Evolutionary conservation across 2,888 invertebrate species (phyloP).

Genomic region (Mayetiola destructor): DNA sequence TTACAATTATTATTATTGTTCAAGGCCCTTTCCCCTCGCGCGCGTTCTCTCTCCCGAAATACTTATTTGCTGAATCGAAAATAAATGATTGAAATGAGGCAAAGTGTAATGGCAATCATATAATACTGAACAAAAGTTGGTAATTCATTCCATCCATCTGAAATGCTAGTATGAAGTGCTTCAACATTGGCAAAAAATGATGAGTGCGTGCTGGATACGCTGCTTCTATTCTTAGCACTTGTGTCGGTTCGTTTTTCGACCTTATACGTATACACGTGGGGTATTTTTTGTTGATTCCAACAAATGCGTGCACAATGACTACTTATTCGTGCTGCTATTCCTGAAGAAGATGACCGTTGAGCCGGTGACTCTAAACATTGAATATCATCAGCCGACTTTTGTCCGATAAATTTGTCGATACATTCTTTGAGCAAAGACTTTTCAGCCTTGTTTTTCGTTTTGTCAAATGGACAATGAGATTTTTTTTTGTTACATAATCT

Average conservation of each 20-base stretch:
- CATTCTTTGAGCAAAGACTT: background rate
- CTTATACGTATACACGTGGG: background rate
- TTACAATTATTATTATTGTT: too few relatives aligned
- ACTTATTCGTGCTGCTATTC: background rate
- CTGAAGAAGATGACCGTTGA: background rate
- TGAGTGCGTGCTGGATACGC: background rate
- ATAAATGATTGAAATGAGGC: background rate
- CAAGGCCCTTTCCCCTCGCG: too few relatives aligned
- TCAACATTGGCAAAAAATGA: background rate
- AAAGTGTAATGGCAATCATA: background rate
- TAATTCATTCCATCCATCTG: background rate
- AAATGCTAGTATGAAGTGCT: background rate
- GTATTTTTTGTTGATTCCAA: slow-evolving; percentile 8
- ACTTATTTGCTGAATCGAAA: background rate
- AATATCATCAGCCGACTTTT: background rate
- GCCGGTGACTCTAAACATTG: background rate
- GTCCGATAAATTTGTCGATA: background rate
- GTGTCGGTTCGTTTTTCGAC: background rate
- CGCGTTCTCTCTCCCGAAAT: too few relatives aligned
- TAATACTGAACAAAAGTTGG: background rate
- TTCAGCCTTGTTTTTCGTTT: background rate
- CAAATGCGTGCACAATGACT: background rate
- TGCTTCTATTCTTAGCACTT: background rate
- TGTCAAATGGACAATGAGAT: background rate
- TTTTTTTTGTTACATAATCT: background rate